phyloP scores from a whole-genome alignment of 2,888 invertebrate species.

The Mythimna lalbum region DNA sequence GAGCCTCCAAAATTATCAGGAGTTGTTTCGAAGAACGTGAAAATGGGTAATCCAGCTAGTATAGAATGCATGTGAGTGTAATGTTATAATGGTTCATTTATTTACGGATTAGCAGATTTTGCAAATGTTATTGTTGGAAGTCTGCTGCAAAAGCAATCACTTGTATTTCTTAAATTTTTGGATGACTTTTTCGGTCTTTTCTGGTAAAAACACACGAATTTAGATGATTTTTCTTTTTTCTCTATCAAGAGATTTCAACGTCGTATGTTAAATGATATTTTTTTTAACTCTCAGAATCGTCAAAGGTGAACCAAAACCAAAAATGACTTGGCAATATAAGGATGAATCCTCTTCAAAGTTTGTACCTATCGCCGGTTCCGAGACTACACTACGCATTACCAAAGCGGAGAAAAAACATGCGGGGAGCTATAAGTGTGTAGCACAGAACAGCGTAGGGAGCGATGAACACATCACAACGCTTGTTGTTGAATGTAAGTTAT shows the following conservation, averaged over 20 bases:
- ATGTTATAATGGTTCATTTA: background rate
- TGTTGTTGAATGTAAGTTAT: constrained; percentile 54
- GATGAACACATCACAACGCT: constrained; percentile 43
- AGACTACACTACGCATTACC: constrained; percentile 15
- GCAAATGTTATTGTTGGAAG: too few relatives aligned
- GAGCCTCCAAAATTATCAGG: constrained; percentile 29
- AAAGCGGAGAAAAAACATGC: constrained; percentile 21
- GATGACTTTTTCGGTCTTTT: too few relatives aligned
- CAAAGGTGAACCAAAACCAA: constrained; percentile 44
- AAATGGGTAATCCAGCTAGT: background rate
- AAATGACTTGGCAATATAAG: constrained; percentile 44
- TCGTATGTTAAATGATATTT: background rate
- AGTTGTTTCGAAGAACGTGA: constrained; percentile 10
- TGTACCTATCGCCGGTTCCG: constrained; percentile 5
- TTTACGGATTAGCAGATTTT: background rate
- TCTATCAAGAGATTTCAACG: background rate
- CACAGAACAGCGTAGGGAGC: constrained; percentile 30
- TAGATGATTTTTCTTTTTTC: background rate
- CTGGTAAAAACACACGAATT: too few relatives aligned
- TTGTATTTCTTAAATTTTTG: too few relatives aligned
- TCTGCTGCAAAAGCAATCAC: too few relatives aligned
- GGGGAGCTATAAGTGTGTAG: constrained; percentile 50
- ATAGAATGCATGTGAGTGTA: constrained; percentile 24
- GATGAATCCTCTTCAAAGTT: constrained; percentile 2
- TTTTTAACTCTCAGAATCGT: background rate